Base-by-base conservation (phyloP, 2,888 invertebrate species). In the Marasmarcha lunaedactyla region DNA sequence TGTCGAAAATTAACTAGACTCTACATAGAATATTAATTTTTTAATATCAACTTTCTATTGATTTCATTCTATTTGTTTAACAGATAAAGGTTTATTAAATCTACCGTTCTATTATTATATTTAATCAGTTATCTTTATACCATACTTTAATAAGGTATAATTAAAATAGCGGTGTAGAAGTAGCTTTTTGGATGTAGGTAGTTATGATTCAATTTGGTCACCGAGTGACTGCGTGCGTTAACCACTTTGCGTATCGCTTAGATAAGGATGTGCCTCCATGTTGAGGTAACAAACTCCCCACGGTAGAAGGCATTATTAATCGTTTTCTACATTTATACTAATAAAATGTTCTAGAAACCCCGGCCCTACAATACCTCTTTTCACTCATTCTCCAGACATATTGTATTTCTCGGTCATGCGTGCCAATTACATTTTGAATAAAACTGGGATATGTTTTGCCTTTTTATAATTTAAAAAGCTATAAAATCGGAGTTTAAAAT, bases 231-330 rank as follows among this genome's bases (percentile, higher is more conserved):
- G 71, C 52, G 54, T 51, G 54, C 51, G 50, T 57, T 69, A 62
- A 68, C 68, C 62, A 71, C 63, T 72, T 71, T 65, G 55, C 65
- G 70, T 76, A 78, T 78, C 76, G 66, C 41, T 37, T 40, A 56
- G 79, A 78, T 79, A 79, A 78, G 64, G 49, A 43, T 57, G 48
- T 47, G 42, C 46, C 49, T 47, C 25, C 25, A 6, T 9, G 9
- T 25, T 25, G 6, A 30, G 11, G 6, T 30, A 55, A 52, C 59
- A 46, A 49, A 54, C 59, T 58, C 65, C 61, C 63, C 30, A n/a
- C 30, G 9, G 11, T 30, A 7, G 30, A 30, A 10, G 30, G 30
- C 6, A 30, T 30, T 10, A 30, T 9, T 10, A 30, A 5, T 30
- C 11, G 11, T 30, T 7, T 30, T 11, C 25, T 11, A 30, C 30